Percentiles rank a stretch among this genome's conserved stretches.
Conservation (phyloP, 2,888 invertebrate genomes). For the Microdon myrmicae region DNA sequence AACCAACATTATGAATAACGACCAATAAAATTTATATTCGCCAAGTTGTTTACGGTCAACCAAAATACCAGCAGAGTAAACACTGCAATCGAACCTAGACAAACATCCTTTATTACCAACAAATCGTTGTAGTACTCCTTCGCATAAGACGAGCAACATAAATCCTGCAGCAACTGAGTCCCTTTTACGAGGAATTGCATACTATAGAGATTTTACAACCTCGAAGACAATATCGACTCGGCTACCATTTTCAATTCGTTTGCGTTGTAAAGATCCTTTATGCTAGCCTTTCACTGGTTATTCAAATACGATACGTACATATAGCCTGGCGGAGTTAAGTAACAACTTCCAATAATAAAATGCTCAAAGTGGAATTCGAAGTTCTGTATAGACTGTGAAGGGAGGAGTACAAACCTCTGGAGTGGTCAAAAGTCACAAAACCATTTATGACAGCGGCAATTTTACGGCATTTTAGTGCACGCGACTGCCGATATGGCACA, state of each 20-base stretch:
- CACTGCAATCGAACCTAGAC: slow-evolving; percentile 17
- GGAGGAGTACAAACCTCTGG: slow-evolving; percentile 14
- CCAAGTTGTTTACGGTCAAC: slow-evolving; percentile 48
- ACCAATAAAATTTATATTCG: slow-evolving; percentile 41
- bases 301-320: slow-evolving; percentile 33
- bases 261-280: slow-evolving; percentile 40
- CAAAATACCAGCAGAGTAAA: slow-evolving; percentile 38
- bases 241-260: slow-evolving; percentile 41
- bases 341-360: slow-evolving; percentile 40
- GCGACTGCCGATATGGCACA: slow-evolving; percentile 22
- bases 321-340: slow-evolving; percentile 21
- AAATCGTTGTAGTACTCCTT: slow-evolving; percentile 13
- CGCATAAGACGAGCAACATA: not conserved
- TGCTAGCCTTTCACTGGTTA: slow-evolving; percentile 27
- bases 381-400: not conserved
- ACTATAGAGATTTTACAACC: slow-evolving; percentile 29
- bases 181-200: slow-evolving; percentile 36
- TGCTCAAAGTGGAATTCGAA: slow-evolving; percentile 18
- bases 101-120: slow-evolving; percentile 24
- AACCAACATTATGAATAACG: slow-evolving; percentile 48
- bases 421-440: slow-evolving; percentile 44
- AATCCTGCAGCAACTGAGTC: slow-evolving; percentile 9
- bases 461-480: slow-evolving; percentile 52
- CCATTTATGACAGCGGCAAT: slow-evolving; percentile 47
- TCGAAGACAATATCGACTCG: slow-evolving; percentile 19